Conservation (phyloP, 1,140 invertebrate genomes). For the Frieseomelitta varia region DNA sequence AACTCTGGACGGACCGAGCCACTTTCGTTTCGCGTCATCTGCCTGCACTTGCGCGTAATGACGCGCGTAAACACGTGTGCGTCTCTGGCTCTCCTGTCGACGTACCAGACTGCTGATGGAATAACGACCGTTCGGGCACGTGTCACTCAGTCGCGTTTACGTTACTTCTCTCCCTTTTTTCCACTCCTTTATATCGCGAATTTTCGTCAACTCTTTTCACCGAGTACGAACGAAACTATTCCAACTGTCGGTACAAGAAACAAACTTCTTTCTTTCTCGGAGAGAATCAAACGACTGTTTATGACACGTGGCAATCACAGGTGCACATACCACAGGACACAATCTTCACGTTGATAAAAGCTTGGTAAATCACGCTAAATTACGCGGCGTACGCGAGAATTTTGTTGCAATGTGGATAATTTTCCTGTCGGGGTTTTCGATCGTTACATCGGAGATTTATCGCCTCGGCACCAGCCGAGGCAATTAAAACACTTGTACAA, state of each 20-base stretch:
- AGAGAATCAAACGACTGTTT: neutral
- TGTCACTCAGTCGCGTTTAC: slow-evolving; percentile 20
- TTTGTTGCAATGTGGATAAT: neutral
- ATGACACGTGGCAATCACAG: neutral
- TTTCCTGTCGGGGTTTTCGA: neutral
- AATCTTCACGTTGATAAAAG: neutral
- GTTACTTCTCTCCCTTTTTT: neutral
- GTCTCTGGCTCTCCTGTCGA: neutral
- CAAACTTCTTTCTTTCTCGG: too few species aligned
- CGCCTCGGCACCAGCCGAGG: neutral
- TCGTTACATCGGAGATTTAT: neutral
- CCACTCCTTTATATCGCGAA: neutral
- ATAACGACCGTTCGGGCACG: slow-evolving; percentile 31
- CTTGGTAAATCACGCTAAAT: neutral
- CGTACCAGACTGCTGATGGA: slow-evolving; percentile 29
- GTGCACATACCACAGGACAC: neutral
- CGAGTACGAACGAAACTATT: neutral
- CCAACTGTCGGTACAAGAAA: too few species aligned
- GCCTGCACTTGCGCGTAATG: slow-evolving; percentile 35
- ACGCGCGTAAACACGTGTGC: slow-evolving; percentile 38
- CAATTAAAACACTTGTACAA: neutral
- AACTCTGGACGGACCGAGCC: neutral
- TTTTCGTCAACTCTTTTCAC: neutral
- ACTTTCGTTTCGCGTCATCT: slow-evolving; percentile 47
- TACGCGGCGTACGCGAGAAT: neutral